Base-by-base conservation (phyloP, 2,113 vertebrate genomes). In the Gnathonemus longibarbis region DNA sequence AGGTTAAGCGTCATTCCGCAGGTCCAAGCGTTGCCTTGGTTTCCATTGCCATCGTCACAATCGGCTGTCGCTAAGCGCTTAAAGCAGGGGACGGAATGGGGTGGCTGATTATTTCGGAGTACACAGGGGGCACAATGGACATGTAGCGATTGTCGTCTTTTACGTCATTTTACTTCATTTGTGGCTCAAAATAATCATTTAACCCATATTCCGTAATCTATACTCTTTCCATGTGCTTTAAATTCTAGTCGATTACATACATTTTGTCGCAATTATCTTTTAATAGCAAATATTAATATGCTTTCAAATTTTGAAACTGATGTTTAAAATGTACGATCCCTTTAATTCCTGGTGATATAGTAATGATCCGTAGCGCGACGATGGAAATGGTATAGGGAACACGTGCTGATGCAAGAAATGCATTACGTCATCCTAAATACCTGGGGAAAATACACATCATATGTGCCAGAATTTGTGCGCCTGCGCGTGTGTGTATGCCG, bases 11-110 rank as follows among this genome's bases (percentile, higher is more conserved):
- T 91, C 90, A 88, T n/a, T 46, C 80, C 52, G 85, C 89, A 87
- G 80, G 66, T 84, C 80, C 87, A 27, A 45, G 53, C 85, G 93
- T 94, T 94, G 91, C 92, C 91, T 92, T 94, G 93, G 93, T 94
- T 94, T 93, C 91, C 90, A 17, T 39, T 80, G 53, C 46, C 70
- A 66, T 91, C 89, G 91, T 92, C 91, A 92, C 74, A 62, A 2
- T 19, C 88, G 87, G 42, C 70, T 48, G 62, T 90, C 15, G 74
- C 86, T 50, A n/a, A 84, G 35, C 83, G 77, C 90, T 87, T 35
- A 91, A 84, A 84, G 53, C 4, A 46, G 35, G 48, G 42, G 74
- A 52, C 66, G 27, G 9, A 74, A 74, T 35, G 74, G 5, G 17
- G 74, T 80, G 5, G 6, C 74, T 80, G 31, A 80, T 19, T 80